Conservation (phyloP, 2,113 vertebrate species). For the Sceloporus undulatus region DNA sequence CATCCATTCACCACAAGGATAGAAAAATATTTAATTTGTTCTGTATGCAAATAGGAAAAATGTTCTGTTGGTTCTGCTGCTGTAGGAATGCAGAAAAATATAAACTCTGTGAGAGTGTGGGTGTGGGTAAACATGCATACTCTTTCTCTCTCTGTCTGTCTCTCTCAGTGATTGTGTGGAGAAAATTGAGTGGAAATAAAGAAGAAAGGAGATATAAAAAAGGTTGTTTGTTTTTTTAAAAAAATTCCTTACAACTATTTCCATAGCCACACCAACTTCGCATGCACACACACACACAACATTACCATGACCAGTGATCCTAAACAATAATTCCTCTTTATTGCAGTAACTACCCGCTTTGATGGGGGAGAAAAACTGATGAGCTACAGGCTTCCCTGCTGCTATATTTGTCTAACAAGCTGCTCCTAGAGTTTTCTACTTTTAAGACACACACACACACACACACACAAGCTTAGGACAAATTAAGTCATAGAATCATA, state of each 20-base stretch:
- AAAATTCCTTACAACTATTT: constrained; percentile 57
- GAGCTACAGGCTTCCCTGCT: constrained; percentile 82
- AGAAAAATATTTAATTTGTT: constrained; percentile 32
- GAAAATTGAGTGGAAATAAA: constrained; percentile 66
- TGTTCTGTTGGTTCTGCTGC: constrained; percentile 28
- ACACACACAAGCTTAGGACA: too few species aligned
- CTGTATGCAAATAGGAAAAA: background rate
- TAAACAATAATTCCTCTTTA: constrained; percentile 81
- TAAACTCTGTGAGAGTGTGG: background rate
- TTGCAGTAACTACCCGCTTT: constrained; percentile 80
- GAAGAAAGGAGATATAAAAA: constrained; percentile 47
- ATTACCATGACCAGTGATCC: constrained; percentile 66
- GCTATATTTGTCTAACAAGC: constrained; percentile 81
- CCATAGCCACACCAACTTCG: constrained; percentile 5
- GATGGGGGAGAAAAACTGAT: constrained; percentile 79
- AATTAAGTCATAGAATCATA: too few species aligned
- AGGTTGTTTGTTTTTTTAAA: constrained; percentile 47
- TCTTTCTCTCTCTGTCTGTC: background rate
- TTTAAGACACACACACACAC: constrained; percentile 61
- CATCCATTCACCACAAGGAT: background rate
- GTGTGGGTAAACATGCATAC: constrained; percentile 15
- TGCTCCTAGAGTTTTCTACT: constrained; percentile 77
- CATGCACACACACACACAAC: constrained; percentile 28
- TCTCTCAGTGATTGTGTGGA: constrained; percentile 14
- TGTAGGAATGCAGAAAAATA: constrained; percentile 39